phyloP scores from a whole-genome alignment of 1,140 invertebrate genomes.

The Zaprionus nigranus region DNA sequence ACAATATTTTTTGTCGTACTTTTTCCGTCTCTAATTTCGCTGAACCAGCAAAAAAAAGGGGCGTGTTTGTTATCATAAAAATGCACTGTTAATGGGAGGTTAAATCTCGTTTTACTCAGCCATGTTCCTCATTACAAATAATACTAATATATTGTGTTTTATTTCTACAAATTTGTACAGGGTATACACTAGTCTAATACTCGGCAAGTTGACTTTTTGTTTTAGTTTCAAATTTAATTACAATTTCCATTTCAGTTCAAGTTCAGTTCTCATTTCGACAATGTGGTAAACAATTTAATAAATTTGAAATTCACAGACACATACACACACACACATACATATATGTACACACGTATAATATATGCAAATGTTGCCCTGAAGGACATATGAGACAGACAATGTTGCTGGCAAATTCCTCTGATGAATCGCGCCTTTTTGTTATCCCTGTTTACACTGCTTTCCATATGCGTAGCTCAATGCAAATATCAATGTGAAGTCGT shows the following conservation, averaged over 20 bases:
- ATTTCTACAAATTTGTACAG: neutral
- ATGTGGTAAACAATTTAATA: conserved; percentile 43
- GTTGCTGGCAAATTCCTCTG: conserved; percentile 11
- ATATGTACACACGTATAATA: neutral
- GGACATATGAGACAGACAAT: conserved; percentile 28
- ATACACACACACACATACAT: neutral
- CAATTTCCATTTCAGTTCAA: conserved; percentile 25
- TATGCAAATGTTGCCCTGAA: conserved; percentile 18
- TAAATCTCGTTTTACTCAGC: neutral
- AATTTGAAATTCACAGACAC: conserved; percentile 23
- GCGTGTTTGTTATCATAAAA: neutral
- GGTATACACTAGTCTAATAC: neutral
- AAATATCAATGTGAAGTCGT: conserved; percentile 33
- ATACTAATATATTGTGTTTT: neutral
- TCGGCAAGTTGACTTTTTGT: neutral
- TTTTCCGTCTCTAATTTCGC: neutral
- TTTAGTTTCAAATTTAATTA: conserved; percentile 9
- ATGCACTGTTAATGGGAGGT: neutral
- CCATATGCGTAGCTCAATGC: conserved; percentile 46
- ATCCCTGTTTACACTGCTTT: conserved; percentile 39
- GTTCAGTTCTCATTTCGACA: conserved; percentile 19
- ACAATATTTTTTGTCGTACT: conserved; percentile 8
- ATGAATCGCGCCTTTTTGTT: conserved; percentile 14
- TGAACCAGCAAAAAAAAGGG: neutral
- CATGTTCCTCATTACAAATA: neutral